A percentile compares a stretch with the other conserved stretches of the same genome.
Evolutionary conservation across 2,888 invertebrate genomes (phyloP).

Genomic region (Herminia tarsipennalis): DNA sequence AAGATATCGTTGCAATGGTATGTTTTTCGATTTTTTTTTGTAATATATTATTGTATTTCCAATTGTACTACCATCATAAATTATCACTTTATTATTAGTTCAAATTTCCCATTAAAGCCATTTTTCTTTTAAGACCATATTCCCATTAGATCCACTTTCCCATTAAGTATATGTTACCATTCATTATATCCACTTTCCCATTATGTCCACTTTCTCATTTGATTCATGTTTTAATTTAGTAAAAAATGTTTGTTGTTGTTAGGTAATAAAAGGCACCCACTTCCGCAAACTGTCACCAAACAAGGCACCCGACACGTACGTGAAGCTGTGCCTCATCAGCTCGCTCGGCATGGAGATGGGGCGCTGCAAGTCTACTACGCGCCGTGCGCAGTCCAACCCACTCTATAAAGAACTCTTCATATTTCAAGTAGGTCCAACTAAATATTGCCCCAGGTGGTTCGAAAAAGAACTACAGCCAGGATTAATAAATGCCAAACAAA

Average conservation of each 20-base stretch:
- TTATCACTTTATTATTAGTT: too few species aligned
- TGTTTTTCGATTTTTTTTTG: too few species aligned
- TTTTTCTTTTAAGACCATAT: too few species aligned
- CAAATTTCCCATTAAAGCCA: too few species aligned
- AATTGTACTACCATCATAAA: too few species aligned
- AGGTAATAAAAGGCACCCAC: slow-evolving; percentile 88
- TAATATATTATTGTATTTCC: background rate
- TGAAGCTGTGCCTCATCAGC: slow-evolving; percentile 95
- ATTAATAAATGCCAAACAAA: too few species aligned
- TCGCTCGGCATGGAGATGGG: slow-evolving; percentile 97
- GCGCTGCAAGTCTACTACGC: slow-evolving; percentile 95
- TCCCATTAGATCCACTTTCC: background rate
- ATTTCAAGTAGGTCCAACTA: slow-evolving; percentile 94
- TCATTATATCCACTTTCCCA: background rate
- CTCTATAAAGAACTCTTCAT: slow-evolving; percentile 98
- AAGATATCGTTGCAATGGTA: too few species aligned
- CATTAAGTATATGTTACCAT: background rate
- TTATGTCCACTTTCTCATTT: background rate
- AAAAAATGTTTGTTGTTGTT: slow-evolving; percentile 1
- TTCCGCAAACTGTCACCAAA: slow-evolving; percentile 91
- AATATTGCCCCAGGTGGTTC: too few species aligned
- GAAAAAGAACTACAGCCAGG: too few species aligned
- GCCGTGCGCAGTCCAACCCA: slow-evolving; percentile 97
- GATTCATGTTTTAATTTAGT: background rate
- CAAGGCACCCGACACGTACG: slow-evolving; percentile 96